phyloP scores from a whole-genome alignment of 2,797 vertebrate species.

The Tragelaphus oryx region DNA sequence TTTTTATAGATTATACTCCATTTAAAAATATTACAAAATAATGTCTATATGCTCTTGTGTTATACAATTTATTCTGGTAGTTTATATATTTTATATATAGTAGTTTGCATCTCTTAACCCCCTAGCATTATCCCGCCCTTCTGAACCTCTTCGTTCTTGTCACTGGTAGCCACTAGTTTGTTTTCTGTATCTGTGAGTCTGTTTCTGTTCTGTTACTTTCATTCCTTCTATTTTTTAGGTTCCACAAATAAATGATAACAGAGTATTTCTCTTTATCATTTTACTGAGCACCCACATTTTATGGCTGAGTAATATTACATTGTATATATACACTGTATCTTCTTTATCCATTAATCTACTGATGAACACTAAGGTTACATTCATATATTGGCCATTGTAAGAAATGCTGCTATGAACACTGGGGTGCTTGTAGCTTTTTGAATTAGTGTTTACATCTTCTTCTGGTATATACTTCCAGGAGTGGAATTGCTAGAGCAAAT shows the following conservation, averaged over 20 bases:
- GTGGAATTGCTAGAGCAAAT: background rate
- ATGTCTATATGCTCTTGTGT: background rate
- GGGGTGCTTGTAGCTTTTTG: background rate
- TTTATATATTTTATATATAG: background rate
- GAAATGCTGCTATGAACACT: background rate
- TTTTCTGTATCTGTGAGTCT: background rate
- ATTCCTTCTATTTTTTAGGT: background rate
- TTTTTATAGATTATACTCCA: background rate
- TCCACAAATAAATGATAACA: background rate
- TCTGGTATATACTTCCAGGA: background rate
- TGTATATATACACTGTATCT: background rate
- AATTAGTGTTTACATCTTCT: background rate
- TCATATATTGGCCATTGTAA: background rate
- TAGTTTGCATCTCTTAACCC: background rate
- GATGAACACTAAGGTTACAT: background rate
- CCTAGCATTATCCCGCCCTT: background rate
- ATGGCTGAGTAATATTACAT: background rate
- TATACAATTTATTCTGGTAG: background rate
- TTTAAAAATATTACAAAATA: background rate
- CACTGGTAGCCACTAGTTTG: background rate
- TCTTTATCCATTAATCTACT: background rate
- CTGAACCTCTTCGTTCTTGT: fast-evolving
- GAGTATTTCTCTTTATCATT: background rate
- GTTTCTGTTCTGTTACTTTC: background rate
- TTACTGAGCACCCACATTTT: background rate